Evolutionary conservation across 2,113 vertebrate species (phyloP).

Genomic region (Crotophaga sulcirostris): DNA sequence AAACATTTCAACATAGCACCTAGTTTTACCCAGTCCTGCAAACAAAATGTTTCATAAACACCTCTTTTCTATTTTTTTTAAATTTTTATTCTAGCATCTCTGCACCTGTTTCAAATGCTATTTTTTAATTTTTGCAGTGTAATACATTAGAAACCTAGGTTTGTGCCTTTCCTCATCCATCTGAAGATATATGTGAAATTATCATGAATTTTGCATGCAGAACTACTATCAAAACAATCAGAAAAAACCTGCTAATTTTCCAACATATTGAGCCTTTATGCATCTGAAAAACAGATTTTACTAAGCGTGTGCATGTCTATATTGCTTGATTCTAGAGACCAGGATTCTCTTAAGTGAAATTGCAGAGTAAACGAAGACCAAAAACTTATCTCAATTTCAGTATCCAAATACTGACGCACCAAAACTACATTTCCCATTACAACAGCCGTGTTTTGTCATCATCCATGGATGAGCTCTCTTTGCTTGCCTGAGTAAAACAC

Average conservation of each 20-base stretch:
- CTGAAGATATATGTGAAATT: accelerated
- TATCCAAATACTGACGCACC: background rate
- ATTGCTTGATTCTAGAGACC: background rate
- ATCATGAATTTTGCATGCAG: background rate
- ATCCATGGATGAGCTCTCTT: accelerated
- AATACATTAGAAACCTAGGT: background rate
- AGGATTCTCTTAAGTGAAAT: background rate
- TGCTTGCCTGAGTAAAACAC: background rate
- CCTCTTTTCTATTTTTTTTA: background rate
- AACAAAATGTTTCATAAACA: background rate
- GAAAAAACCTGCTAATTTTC: background rate
- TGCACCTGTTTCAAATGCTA: background rate
- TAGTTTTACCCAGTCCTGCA: background rate
- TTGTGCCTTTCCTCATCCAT: background rate
- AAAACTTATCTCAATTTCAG: background rate
- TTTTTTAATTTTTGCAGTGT: background rate
- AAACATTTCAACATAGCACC: background rate
- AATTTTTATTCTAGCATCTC: background rate
- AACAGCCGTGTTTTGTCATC: too few species aligned
- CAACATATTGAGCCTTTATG: background rate
- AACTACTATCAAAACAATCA: background rate
- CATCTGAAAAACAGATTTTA: background rate
- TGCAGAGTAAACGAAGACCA: background rate
- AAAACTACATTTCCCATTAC: background rate
- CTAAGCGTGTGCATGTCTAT: background rate